Evolutionary conservation across 2,888 invertebrate species (phyloP), one percentile per base, ranked within the genome.

Genomic region (Caenorhabditis angaria): DNA sequence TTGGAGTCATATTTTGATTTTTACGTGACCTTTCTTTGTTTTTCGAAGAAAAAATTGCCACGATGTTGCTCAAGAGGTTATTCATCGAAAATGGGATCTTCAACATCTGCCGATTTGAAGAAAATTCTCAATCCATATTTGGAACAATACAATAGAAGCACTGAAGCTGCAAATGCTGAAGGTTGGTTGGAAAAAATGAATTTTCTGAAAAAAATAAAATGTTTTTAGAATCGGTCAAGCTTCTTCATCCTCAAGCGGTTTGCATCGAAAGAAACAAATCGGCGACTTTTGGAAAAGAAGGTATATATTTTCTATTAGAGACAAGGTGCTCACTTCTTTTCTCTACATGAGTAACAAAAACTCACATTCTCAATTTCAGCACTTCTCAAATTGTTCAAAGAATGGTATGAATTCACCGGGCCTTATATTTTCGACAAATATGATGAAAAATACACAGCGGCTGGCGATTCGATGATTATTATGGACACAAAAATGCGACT

Each of bases 201-300:
- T 32, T 8, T 12, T 32, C 32, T 32, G 12, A 32, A 32, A 32
- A 32, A 32, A 8, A n/a, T n/a, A n/a, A 5, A 12, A 32, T 32
- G 41, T 6, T 41, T 41, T 41, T 18, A 41, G 41, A 41, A 56
- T 65, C 65, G 25, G 65, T 70, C 65, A 47, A 54, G 32, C 61
- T 70, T 28, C 61, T 70, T 60, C 70, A 70, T 61, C 70, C 70
- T 18, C 70, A 70, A 48, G 70, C 61, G 24, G 70, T 70, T 10
- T 61, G 65, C 24, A 64, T 70, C 25, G 64, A 70, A 25, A 65
- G 61, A 50, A 61, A 65, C 58, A 70, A 54, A 12, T 60, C 61
- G 18, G 64, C 70, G 28, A 70, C 65, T 57, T 70, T 70, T 25
- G 70, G 70, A 54, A 70, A 65, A 59, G 61, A 70, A 48, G 70